These are phyloP conservation scores for Whitmania pigra DNA, from an alignment of 1,140 invertebrate species.

Conservation along the genomic window DNA sequence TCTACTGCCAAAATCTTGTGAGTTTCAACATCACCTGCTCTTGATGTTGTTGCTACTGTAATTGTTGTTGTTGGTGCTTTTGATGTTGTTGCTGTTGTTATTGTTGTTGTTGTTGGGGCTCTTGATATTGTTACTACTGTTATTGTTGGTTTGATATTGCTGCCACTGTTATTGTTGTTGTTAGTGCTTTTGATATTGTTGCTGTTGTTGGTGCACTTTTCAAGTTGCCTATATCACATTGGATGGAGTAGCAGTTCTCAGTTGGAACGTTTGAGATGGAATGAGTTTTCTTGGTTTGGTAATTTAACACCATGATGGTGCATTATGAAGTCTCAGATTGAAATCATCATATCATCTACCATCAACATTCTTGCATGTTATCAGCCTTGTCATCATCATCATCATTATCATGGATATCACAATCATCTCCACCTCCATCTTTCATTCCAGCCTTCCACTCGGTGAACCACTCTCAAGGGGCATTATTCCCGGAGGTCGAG, in stretches of 20 bases:
- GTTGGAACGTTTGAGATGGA: too few relatives aligned
- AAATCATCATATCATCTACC: too few relatives aligned
- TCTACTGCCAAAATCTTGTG: too few relatives aligned
- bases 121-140: neutral
- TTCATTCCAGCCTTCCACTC: constrained; percentile 5
- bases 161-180: too few relatives aligned
- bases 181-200: neutral
- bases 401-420: constrained; percentile 24
- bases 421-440: neutral
- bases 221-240: too few relatives aligned
- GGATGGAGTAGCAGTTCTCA: too few relatives aligned
- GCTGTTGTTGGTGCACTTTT: neutral
- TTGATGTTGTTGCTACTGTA: neutral
- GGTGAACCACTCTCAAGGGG: neutral
- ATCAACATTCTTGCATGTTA: too few relatives aligned
- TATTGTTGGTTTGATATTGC: neutral
- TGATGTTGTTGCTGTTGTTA: neutral
- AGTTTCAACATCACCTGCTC: too few relatives aligned
- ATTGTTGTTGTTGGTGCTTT: neutral
- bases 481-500: constrained; percentile 12
- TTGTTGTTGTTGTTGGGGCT: neutral
- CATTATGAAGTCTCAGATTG: too few relatives aligned
- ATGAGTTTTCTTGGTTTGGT: too few relatives aligned
- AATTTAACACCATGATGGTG: too few relatives aligned
- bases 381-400: too few relatives aligned